A percentile compares a stretch with the other conserved stretches of the same genome.
Evolutionary conservation across 1,140 invertebrate species (phyloP).

Genomic region (Nephila pilipes): DNA sequence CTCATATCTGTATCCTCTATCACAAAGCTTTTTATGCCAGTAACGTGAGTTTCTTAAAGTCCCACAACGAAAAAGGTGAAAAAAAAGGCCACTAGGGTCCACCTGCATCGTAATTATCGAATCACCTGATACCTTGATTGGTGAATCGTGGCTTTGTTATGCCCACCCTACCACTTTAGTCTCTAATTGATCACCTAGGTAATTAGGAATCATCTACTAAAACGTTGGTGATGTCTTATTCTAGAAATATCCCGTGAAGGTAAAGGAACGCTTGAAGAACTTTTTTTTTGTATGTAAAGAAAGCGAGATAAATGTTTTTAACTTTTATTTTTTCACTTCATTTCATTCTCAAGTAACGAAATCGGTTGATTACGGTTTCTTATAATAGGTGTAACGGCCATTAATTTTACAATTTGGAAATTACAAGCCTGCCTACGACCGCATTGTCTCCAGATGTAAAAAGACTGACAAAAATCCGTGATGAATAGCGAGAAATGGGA

Average conservation of each 20-base stretch:
- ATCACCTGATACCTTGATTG: conserved; percentile 50
- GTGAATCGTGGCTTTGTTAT: conserved; percentile 32
- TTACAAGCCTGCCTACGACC: neutral
- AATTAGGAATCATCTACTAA: conserved; percentile 13
- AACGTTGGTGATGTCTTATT: conserved; percentile 41
- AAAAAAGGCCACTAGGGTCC: conserved; percentile 2
- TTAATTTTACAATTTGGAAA: conserved; percentile 44
- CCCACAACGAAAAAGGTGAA: conserved; percentile 26
- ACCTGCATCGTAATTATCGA: conserved; percentile 56
- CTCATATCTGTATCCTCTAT: neutral
- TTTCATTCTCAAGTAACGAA: neutral
- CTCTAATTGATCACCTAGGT: conserved; percentile 66
- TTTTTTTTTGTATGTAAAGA: too few relatives aligned
- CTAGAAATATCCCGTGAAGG: neutral
- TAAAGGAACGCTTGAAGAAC: neutral
- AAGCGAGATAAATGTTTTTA: too few relatives aligned
- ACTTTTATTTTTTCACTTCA: neutral
- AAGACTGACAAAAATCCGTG: neutral
- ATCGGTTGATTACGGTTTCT: neutral
- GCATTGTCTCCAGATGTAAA: conserved; percentile 10
- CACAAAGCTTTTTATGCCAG: neutral
- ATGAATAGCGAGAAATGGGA: conserved; percentile 43
- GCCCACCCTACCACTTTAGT: neutral
- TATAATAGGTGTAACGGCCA: neutral
- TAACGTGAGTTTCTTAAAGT: neutral